These are phyloP conservation scores for Aphyosemion australe DNA, from an alignment of 2,113 vertebrate species.

Conservation along the genomic window DNA sequence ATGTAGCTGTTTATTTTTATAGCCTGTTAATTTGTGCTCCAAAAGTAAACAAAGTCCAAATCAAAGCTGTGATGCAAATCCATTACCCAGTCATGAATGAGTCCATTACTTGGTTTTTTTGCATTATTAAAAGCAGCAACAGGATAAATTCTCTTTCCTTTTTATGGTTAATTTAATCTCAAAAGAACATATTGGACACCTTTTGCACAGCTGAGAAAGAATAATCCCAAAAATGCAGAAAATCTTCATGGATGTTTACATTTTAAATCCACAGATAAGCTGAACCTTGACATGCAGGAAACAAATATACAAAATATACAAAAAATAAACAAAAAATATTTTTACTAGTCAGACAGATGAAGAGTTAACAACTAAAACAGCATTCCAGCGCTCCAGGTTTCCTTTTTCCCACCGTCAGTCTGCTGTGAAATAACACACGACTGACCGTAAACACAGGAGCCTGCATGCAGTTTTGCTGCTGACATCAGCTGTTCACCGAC, in stretches of 20 bases:
- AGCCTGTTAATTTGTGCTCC: conserved; percentile 3
- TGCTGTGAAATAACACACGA: neutral
- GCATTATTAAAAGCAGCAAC: conserved; percentile 16
- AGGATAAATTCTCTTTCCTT: neutral
- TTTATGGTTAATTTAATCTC: neutral
- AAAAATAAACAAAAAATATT: too few species aligned
- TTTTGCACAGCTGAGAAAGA: neutral
- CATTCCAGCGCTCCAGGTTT: neutral
- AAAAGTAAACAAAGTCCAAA: conserved; percentile 10
- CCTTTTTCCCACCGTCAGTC: neutral
- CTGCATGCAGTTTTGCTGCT: conserved; percentile 3
- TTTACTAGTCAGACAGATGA: neutral
- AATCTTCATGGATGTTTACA: neutral
- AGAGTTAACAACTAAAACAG: neutral
- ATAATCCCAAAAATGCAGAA: neutral
- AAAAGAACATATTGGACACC: neutral
- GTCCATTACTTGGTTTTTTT: neutral
- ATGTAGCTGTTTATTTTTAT: conserved; percentile 3
- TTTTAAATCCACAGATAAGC: neutral
- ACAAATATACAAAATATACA: too few species aligned
- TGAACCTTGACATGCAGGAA: neutral
- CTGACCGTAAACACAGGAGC: conserved; percentile 1
- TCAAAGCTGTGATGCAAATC: conserved; percentile 4
- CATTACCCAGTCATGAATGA: conserved; percentile 8
- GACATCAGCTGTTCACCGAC: neutral